These are phyloP conservation scores for Sebastes steindachneri DNA, from an alignment of 2,797 vertebrate species.

Conservation along the genomic window DNA sequence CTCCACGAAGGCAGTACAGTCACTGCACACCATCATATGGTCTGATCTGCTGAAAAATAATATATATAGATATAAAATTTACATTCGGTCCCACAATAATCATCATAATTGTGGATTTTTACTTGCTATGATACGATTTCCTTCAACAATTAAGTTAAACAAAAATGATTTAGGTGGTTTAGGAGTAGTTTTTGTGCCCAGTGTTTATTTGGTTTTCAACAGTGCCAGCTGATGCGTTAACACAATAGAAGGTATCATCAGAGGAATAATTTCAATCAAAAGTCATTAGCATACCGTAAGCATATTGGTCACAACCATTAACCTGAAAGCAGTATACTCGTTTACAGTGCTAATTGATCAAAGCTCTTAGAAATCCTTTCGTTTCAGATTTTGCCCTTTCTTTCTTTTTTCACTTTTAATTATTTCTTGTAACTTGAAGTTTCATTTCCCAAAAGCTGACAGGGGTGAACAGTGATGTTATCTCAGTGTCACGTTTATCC, in stretches of 20 bases:
- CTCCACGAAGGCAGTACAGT: conserved; percentile 13
- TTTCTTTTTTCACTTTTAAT: neutral
- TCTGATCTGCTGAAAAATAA: neutral
- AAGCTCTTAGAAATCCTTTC: neutral
- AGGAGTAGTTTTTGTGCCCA: neutral
- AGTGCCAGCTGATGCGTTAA: neutral
- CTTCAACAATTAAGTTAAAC: neutral
- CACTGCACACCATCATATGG: neutral
- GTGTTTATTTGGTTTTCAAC: conserved; percentile 11
- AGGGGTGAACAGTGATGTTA: conserved; percentile 16
- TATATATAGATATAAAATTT: neutral
- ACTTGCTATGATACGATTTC: neutral
- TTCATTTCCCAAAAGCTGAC: conserved; percentile 1
- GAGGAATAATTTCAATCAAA: neutral
- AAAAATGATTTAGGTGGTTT: neutral
- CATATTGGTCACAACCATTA: neutral
- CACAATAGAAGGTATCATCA: neutral
- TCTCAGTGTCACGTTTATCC: conserved; percentile 19
- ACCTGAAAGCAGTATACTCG: neutral
- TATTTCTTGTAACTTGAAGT: neutral
- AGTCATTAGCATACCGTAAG: neutral
- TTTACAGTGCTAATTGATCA: neutral
- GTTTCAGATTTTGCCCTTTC: neutral
- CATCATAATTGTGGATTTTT: neutral
- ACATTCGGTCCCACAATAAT: neutral